phyloP scores from a whole-genome alignment of 2,113 vertebrate species.

The Halichoerus grypus region DNA sequence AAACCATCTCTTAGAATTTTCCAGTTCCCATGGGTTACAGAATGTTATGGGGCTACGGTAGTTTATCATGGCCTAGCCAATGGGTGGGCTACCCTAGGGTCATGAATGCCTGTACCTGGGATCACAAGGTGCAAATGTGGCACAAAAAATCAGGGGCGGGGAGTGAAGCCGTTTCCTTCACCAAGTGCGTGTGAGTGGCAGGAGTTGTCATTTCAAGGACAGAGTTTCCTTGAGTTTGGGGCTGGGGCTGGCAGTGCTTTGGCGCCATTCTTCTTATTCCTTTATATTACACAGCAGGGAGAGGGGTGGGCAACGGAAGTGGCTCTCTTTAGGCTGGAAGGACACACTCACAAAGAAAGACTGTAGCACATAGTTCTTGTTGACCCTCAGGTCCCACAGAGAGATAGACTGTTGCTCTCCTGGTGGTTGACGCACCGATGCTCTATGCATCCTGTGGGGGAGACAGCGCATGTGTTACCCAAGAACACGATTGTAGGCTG shows the following conservation, averaged over 20 bases:
- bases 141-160: not conserved
- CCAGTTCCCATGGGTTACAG: not conserved
- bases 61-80: not conserved
- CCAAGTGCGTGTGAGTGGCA: not conserved
- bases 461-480: not conserved
- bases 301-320: not conserved
- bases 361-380: fast-evolving
- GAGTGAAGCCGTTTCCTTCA: not conserved
- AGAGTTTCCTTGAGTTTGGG: not conserved
- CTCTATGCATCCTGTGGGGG: not conserved
- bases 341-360: not conserved
- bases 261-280: not conserved
- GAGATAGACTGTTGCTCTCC: not conserved
- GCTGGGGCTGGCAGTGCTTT: too few species aligned
- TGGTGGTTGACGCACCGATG: too few species aligned
- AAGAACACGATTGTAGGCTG: not conserved
- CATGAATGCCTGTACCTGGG: not conserved
- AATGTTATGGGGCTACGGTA: not conserved
- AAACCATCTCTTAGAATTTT: not conserved
- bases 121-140: not conserved
- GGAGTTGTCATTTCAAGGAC: not conserved
- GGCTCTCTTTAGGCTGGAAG: not conserved
- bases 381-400: not conserved
- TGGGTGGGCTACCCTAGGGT: not conserved
- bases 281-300: not conserved